Conservation (phyloP, 2,888 invertebrate species). For the Drosophila mettleri region DNA sequence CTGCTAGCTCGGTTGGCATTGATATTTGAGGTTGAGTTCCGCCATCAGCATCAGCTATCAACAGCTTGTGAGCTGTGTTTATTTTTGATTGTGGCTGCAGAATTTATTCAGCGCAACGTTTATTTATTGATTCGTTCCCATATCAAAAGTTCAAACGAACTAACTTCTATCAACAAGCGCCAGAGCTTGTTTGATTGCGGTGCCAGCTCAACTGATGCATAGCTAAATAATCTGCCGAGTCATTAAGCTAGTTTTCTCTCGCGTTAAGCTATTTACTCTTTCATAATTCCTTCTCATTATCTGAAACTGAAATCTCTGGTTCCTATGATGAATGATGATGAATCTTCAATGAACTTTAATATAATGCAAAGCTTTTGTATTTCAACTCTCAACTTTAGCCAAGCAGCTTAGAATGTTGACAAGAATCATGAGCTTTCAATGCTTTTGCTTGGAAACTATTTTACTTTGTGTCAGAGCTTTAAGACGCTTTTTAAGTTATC, state of each 20-base stretch:
- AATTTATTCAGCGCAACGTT: constrained; percentile 32
- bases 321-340: background rate
- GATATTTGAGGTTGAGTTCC: constrained; percentile 34
- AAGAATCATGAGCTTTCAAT: background rate
- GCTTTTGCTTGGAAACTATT: too few relatives aligned
- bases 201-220: background rate
- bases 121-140: constrained; percentile 26
- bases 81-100: constrained; percentile 17
- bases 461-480: too few relatives aligned
- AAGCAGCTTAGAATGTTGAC: background rate
- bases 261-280: too few relatives aligned
- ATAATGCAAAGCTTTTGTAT: background rate
- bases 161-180: background rate
- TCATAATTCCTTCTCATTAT: background rate
- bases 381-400: background rate
- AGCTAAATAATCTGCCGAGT: background rate
- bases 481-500: too few relatives aligned
- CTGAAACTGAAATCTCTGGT: too few relatives aligned
- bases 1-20: constrained; percentile 16
- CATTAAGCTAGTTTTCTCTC: background rate
- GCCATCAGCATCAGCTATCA: constrained; percentile 4
- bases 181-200: background rate
- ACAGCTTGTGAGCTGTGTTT: constrained; percentile 33
- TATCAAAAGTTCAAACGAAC: constrained; percentile 29
- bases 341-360: background rate